These are phyloP conservation scores for Petrocephalus schoutedeni DNA, from an alignment of 2,797 vertebrate species.

Conservation along the genomic window DNA sequence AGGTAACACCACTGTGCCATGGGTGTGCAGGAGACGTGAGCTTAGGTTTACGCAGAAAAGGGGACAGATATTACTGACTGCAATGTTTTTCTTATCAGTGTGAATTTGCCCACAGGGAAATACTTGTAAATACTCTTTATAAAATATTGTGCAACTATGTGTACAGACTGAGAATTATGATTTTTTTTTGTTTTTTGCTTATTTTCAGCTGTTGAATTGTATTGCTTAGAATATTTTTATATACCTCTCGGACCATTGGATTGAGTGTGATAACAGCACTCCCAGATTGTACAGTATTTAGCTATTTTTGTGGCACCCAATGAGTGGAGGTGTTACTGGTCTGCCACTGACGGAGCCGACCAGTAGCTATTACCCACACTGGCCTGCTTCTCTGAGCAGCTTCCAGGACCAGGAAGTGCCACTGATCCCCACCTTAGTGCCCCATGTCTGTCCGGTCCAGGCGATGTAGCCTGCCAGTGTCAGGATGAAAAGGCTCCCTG, in stretches of 20 bases:
- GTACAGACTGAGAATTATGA: slow-evolving; percentile 33
- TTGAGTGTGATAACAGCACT: slow-evolving; percentile 14
- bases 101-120: slow-evolving; percentile 15
- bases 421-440: neutral
- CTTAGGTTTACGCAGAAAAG: slow-evolving; percentile 1
- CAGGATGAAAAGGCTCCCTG: neutral
- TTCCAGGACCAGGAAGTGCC: slow-evolving; percentile 2
- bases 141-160: slow-evolving; percentile 18
- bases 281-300: slow-evolving; percentile 28
- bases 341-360: neutral
- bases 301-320: slow-evolving; percentile 29
- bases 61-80: neutral
- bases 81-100: slow-evolving; percentile 21
- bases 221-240: slow-evolving; percentile 47
- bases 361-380: neutral
- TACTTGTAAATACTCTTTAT: slow-evolving; percentile 24
- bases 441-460: neutral
- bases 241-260: slow-evolving; percentile 30
- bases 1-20: slow-evolving; percentile 36
- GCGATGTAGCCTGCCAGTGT: neutral
- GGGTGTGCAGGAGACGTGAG: neutral
- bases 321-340: slow-evolving; percentile 27
- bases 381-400: neutral
- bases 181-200: slow-evolving; percentile 34
- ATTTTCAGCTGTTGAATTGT: slow-evolving; percentile 39